Evolutionary conservation across 2,888 invertebrate species (phyloP).

Genomic region (Carabus problematicus): DNA sequence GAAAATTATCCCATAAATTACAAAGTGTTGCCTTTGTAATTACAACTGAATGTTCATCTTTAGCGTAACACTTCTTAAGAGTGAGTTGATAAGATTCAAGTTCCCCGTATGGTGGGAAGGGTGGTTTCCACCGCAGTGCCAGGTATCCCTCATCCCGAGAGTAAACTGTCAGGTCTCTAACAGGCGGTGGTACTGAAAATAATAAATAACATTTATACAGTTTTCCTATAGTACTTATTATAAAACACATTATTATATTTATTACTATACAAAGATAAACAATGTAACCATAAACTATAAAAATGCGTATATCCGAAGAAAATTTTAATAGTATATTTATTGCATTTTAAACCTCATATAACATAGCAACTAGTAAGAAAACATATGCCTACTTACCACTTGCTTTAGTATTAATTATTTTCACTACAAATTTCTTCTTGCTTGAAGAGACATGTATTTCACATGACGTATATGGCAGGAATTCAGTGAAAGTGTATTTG

Average conservation of each 20-base stretch:
- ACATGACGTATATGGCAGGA: conserved; percentile 18
- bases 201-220: background rate
- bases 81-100: conserved; percentile 46
- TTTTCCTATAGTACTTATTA: no score
- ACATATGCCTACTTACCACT: conserved; percentile 36
- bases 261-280: no score
- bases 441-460: conserved; percentile 13
- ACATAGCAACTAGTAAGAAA: no score
- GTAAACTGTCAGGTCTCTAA: conserved; percentile 42
- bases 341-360: no score
- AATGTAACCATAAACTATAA: no score
- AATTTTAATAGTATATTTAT: no score
- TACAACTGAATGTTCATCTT: conserved; percentile 7
- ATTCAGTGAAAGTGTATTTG: background rate
- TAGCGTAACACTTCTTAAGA: conserved; percentile 20
- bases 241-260: no score
- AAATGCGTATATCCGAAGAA: no score
- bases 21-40: conserved; percentile 34
- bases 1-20: conserved; percentile 45
- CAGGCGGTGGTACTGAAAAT: conserved; percentile 27
- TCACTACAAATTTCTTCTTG: background rate
- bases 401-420: conserved; percentile 37
- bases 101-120: conserved; percentile 51
- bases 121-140: conserved; percentile 49
- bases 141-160: conserved; percentile 46